Evolutionary conservation across 1,140 invertebrate species (phyloP), one percentile per base, ranked within the genome.

Genomic region (Asobara japonica): DNA sequence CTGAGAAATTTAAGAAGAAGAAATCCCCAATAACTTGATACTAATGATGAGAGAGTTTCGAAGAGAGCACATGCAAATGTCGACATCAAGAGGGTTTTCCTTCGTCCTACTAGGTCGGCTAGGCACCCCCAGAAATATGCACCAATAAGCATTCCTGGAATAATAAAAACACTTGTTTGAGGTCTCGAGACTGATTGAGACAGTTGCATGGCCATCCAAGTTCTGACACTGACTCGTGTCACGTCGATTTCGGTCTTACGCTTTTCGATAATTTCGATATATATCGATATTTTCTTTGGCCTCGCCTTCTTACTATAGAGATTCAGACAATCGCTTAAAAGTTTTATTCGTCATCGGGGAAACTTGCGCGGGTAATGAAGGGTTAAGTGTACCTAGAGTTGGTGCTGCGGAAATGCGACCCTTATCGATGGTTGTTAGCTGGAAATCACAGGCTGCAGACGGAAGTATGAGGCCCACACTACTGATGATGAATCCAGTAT

Each of bases 1-100:
- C 90, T 92, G 80, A 93, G 89, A 75, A 93, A 91, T 77, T 92
- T 89, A 2, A 89, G 71, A 45, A 88, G 72, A 69, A 90, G 84
- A 4, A 87, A 77, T 67, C 81, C 25, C 73, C 73, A 84, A 71
- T 86, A 89, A 0, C 77, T 79, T 66, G 87, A 87, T n/a, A 84
- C 79, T 29, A 88, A 76, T 60, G 85, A 85, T 16, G 87, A 88
- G 2, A 78, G 64, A 1, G 88, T 76, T 27, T 83, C 85, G 13
- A 84, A 84, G 0, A 88, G 16, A 20, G 85, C 87, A 74, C 89
- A 89, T 27, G 87, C 73, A 1, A 86, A 78, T n/a, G 89, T 78
- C 6, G 88, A 87, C 5, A 81, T 81, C 41, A 89, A 75, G 30
- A 89, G 76, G n/a, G 88, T 77, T 2, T 76, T 65, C 45, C 83